Evolutionary conservation across 2,888 invertebrate genomes (phyloP).

Genomic region (Amphipyra tragopoginis): DNA sequence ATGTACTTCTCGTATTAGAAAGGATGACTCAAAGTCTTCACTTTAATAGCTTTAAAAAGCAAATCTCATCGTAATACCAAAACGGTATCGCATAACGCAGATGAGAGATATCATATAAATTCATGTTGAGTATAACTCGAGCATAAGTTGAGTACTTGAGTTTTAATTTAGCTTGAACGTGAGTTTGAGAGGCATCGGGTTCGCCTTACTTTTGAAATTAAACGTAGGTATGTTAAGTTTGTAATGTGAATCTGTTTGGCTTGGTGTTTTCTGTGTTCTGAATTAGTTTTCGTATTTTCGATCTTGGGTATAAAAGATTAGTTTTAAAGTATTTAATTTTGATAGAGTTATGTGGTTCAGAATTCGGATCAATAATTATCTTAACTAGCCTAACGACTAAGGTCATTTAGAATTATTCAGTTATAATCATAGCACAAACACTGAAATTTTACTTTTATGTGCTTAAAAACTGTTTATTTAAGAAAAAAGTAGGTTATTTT

Average conservation of each 20-base stretch:
- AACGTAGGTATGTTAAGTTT: conserved; percentile 61
- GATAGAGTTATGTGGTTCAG: neutral
- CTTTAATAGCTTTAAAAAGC: neutral
- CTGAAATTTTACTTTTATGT: too few species aligned
- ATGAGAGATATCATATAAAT: conserved; percentile 60
- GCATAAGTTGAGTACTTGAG: conserved; percentile 38
- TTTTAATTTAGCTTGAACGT: conserved; percentile 65
- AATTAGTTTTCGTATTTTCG: conserved; percentile 47
- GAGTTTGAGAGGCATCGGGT: conserved; percentile 64
- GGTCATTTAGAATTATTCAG: too few species aligned
- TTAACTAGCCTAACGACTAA: too few species aligned
- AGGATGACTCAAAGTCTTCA: too few species aligned
- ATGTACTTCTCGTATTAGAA: too few species aligned
- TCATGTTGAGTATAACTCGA: conserved; percentile 40
- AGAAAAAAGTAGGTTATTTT: too few species aligned
- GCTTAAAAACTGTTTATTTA: too few species aligned
- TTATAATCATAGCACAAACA: too few species aligned
- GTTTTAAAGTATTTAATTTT: neutral
- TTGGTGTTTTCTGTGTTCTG: conserved; percentile 41
- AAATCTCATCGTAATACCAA: conserved; percentile 31
- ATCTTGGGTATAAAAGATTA: conserved; percentile 13
- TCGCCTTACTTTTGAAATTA: conserved; percentile 64
- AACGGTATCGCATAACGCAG: conserved; percentile 45
- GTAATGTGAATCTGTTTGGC: conserved; percentile 59
- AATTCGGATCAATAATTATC: too few species aligned